phyloP scores from a whole-genome alignment of 1,140 invertebrate genomes.

The Drosophila malerkotliana region DNA sequence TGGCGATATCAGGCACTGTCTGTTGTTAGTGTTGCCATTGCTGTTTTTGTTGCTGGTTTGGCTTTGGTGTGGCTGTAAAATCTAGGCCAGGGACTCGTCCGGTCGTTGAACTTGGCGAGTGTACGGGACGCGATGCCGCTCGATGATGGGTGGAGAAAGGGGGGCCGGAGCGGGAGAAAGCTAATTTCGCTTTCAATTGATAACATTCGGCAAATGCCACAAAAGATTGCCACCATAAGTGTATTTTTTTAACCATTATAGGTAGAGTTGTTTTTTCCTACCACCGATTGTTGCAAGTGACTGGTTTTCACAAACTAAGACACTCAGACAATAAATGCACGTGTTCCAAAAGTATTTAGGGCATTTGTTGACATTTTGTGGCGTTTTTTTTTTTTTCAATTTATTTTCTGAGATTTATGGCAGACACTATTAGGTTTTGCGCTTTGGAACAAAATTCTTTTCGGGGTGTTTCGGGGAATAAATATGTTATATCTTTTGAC shows the following conservation, averaged over 20 bases:
- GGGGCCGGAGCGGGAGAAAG: constrained; percentile 4
- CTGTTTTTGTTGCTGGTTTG: constrained; percentile 5
- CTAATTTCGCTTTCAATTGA: constrained; percentile 67
- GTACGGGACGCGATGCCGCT: constrained; percentile 20
- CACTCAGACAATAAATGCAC: constrained; percentile 17
- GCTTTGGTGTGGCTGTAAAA: constrained; percentile 49
- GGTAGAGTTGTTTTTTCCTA: neutral
- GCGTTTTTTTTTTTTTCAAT: constrained; percentile 46
- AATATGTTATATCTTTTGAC: neutral
- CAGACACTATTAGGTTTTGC: constrained; percentile 44
- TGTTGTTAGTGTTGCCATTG: constrained; percentile 11
- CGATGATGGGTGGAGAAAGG: neutral
- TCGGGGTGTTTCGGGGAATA: neutral
- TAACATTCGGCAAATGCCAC: constrained; percentile 27
- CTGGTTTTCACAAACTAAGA: constrained; percentile 10
- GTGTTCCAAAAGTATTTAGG: constrained; percentile 65
- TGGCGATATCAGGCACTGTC: constrained; percentile 44
- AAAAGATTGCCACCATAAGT: constrained; percentile 13
- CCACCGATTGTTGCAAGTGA: constrained; percentile 27
- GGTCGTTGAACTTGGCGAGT: constrained; percentile 80
- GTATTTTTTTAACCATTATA: constrained; percentile 5
- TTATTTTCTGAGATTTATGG: constrained; percentile 51
- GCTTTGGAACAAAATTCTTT: constrained; percentile 15
- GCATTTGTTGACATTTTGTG: constrained; percentile 70
- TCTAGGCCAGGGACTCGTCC: constrained; percentile 80